Evolutionary conservation across 2,888 invertebrate species (phyloP), one percentile per base, ranked within the genome.

Genomic region (Diplolepis rosae): DNA sequence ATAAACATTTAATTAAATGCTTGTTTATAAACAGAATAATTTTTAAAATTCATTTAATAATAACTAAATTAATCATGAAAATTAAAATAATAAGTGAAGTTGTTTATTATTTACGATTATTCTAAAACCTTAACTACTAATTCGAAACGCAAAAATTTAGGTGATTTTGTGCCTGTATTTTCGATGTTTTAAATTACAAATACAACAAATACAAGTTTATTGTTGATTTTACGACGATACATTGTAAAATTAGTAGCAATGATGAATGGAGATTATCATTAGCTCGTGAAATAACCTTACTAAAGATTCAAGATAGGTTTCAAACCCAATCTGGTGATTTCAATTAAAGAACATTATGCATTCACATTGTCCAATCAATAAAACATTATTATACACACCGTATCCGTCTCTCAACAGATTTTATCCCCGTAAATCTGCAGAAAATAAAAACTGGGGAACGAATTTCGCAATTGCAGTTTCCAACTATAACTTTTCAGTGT

Each of bases 141-240:
- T 18, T 15, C 22, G 22, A 50, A 45, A 15, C 35, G 39, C 66
- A 73, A 77, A 72, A 78, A 78, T 78, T 79, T 80, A 77, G 78
- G 77, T 78, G 77, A 77, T 80, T 77, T 70, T 72, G 65, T 70
- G 65, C 71, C 67, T 61, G 39, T 61, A 61, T 61, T 61, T 61
- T 61, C 61, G n/a, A 35, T 39, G 39, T 22, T 39, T 61, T 61
- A 27, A 61, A 61, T 61, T 61, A 61, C 39, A 61, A 35, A 61
- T 61, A 35, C 61, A 61, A 39, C 61, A 61, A 61, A 61, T 61
- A 61, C 39, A 61, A 61, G 32, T 22, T 61, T 11, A 61, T 39
- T 61, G 61, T 61, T 61, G 61, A 61, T 24, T 61, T 39, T 18
- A 39, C 39, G 24, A 61, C 39, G 61, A 39, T 61, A 61, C 61